A percentile compares a stretch with the other conserved stretches of the same genome.
These are phyloP conservation scores for Rotaria magnacalcarata DNA, from an alignment of 2,888 invertebrate species.

Conservation along the genomic window DNA sequence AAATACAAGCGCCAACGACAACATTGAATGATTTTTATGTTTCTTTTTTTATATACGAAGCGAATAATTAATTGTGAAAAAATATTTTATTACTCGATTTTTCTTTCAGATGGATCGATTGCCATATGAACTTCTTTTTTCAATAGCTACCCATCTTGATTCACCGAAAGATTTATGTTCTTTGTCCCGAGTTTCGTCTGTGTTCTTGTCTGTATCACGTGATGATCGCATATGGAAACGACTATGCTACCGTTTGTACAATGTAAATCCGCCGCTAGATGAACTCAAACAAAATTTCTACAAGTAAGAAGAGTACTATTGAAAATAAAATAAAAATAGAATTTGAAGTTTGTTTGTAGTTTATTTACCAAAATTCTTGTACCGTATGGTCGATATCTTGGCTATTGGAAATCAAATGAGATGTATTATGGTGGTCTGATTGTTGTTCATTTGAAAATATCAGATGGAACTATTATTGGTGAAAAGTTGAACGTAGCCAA, in stretches of 20 bases:
- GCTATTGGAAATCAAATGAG: neutral
- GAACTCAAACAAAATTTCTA: neutral
- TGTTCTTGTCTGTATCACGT: neutral
- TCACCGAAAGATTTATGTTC: neutral
- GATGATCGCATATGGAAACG: slow-evolving; percentile 18
- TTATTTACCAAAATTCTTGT: slow-evolving; percentile 17
- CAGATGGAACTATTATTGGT: neutral
- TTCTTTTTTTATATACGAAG: too few relatives aligned
- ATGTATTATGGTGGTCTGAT: neutral
- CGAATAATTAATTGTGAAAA: too few relatives aligned
- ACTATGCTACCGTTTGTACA: neutral
- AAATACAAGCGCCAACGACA: neutral
- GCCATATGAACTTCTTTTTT: slow-evolving; percentile 2
- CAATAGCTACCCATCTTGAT: neutral
- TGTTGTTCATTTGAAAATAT: neutral
- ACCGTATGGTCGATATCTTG: neutral
- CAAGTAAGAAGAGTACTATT: neutral
- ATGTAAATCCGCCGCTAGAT: neutral
- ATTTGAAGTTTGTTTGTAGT: neutral
- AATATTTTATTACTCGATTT: neutral
- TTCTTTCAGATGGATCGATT: neutral
- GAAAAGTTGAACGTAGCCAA: neutral
- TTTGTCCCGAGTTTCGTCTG: neutral
- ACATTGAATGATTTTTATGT: neutral
- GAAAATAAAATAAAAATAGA: neutral